Percentiles rank a stretch among this genome's conserved stretches.
Conservation (phyloP, 35 echinoderm and acorn worm species). For the Stichopus chloronotus region DNA sequence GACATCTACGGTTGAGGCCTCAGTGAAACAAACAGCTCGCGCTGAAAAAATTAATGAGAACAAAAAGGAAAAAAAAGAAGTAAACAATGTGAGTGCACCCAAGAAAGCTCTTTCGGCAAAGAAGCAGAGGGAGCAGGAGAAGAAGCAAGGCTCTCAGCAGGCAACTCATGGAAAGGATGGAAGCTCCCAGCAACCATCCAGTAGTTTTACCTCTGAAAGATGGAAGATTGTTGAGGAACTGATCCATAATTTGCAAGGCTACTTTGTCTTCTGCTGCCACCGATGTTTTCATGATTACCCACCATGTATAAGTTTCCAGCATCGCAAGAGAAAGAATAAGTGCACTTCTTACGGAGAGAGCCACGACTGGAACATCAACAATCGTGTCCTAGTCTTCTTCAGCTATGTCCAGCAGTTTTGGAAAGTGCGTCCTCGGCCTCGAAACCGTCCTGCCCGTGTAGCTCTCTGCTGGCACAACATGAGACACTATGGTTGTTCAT, state of each 20-base stretch:
- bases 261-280: conserved; percentile 75
- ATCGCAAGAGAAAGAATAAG: background rate
- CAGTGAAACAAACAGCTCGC: background rate
- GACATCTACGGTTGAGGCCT: background rate
- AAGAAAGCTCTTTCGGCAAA: no score
- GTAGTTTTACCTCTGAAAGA: background rate
- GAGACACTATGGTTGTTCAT: conserved; percentile 66
- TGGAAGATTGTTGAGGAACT: conserved; percentile 21
- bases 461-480: conserved; percentile 70
- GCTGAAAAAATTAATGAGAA: background rate
- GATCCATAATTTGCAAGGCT: conserved; percentile 58
- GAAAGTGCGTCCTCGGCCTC: conserved; percentile 74
- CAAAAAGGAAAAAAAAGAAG: background rate
- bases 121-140: no score
- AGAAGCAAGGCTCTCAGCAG: background rate
- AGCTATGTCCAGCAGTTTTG: conserved; percentile 57
- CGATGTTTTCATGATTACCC: conserved; percentile 80
- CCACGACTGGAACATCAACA: conserved; percentile 73
- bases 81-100: no score
- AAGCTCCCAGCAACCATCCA: background rate
- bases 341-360: conserved; percentile 61
- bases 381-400: conserved; percentile 50
- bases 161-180: background rate
- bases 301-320: conserved; percentile 60
- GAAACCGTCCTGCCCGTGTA: conserved; percentile 64